phyloP scores from a whole-genome alignment of 2,888 invertebrate genomes.

The Brassicogethes aeneus region DNA sequence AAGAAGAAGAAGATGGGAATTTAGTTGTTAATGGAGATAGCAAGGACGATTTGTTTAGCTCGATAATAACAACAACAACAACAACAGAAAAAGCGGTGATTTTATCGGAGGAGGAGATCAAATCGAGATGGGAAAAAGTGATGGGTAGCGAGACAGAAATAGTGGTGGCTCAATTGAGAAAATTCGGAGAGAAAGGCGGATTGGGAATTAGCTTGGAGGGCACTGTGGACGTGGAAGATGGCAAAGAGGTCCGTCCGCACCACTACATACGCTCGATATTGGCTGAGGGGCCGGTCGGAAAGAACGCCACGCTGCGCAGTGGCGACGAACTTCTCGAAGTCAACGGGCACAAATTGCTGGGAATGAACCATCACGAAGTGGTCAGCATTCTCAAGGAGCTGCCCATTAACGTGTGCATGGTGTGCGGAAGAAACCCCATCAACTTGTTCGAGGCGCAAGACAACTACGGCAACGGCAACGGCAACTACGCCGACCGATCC shows the following conservation, averaged over 20 bases:
- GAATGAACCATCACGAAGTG: constrained; percentile 91
- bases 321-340: constrained; percentile 96
- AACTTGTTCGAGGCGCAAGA: constrained; percentile 33
- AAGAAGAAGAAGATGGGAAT: constrained; percentile 35
- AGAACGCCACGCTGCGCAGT: constrained; percentile 77
- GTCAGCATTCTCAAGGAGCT: constrained; percentile 88
- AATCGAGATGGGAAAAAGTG: constrained; percentile 74
- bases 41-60: constrained; percentile 28
- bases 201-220: constrained; percentile 96
- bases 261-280: constrained; percentile 97
- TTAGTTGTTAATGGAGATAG: constrained; percentile 28
- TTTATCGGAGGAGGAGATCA: constrained; percentile 63
- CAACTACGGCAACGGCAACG: too few species aligned
- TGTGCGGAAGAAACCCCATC: constrained; percentile 60
- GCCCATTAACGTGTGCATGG: constrained; percentile 83
- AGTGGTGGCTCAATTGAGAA: constrained; percentile 71
- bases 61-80: constrained; percentile 28
- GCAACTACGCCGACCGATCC: constrained; percentile 34
- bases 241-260: constrained; percentile 94
- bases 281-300: constrained; percentile 95
- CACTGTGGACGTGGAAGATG: constrained; percentile 96
- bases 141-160: constrained; percentile 71
- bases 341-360: constrained; percentile 79
- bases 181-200: constrained; percentile 85
- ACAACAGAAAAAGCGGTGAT: constrained; percentile 18